Evolutionary conservation across 1,140 invertebrate species (phyloP).

Genomic region (Drosophila setifemur): DNA sequence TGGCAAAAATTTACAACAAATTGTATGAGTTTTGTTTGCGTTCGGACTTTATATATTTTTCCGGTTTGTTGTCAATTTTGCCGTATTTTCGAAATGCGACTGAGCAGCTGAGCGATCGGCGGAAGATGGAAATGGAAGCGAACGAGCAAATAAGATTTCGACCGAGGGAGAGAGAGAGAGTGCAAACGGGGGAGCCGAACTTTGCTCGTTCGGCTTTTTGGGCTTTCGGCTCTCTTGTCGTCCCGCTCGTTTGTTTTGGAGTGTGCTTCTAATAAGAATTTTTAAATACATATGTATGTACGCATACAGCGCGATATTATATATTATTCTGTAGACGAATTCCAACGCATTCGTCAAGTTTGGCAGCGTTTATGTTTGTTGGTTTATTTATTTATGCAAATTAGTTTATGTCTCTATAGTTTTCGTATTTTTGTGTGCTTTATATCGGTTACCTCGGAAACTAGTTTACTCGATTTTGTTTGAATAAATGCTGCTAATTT

Average conservation of each 20-base stretch:
- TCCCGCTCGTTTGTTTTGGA: slow-evolving; percentile 1
- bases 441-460: slow-evolving; percentile 47
- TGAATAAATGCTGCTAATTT: slow-evolving; percentile 45
- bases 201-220: slow-evolving; percentile 13
- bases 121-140: no score
- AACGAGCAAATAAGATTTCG: no score
- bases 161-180: no score
- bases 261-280: slow-evolving; percentile 53
- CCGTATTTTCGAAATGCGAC: slow-evolving; percentile 32
- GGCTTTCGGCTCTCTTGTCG: slow-evolving; percentile 14
- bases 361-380: slow-evolving; percentile 55
- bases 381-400: slow-evolving; percentile 77
- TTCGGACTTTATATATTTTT: background rate
- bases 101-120: slow-evolving; percentile 73
- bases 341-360: slow-evolving; percentile 64
- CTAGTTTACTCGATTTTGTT: slow-evolving; percentile 68
- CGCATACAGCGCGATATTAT: background rate
- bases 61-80: slow-evolving; percentile 71
- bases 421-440: no score
- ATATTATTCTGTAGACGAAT: slow-evolving; percentile 54
- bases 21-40: slow-evolving; percentile 30
- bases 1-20: slow-evolving; percentile 78
- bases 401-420: slow-evolving; percentile 33
- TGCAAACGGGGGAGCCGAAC: background rate
- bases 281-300: slow-evolving; percentile 9